These are phyloP conservation scores for Caenorhabditis sp. DNA, from an alignment of 2,888 invertebrate species.

Conservation along the genomic window DNA sequence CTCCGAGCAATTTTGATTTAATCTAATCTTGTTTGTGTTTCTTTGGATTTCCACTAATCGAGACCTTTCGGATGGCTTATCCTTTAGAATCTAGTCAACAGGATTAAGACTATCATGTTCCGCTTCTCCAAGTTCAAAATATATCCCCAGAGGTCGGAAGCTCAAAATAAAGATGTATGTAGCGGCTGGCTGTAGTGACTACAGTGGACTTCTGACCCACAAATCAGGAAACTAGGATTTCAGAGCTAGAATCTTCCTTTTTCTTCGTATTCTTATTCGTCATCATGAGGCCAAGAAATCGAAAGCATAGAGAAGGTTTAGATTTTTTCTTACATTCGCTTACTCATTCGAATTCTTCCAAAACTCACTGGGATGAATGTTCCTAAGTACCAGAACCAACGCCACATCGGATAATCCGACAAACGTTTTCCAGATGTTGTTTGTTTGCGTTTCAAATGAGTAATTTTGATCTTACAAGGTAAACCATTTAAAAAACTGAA, in stretches of 20 bases:
- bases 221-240: constrained; percentile 18
- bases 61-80: constrained; percentile 33
- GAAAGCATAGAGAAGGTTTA: not conserved
- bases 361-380: not conserved
- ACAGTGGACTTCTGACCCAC: constrained; percentile 2
- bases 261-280: constrained; percentile 13
- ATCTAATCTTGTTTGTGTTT: constrained; percentile 24
- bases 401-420: not conserved
- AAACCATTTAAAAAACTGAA: not conserved
- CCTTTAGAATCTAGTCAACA: constrained; percentile 29
- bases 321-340: not conserved
- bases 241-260: constrained; percentile 12
- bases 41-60: constrained; percentile 14
- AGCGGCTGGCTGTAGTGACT: constrained; percentile 13
- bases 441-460: constrained; percentile 10
- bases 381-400: constrained; percentile 13
- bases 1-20: not conserved
- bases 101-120: constrained; percentile 4
- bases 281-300: not conserved
- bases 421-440: constrained; percentile 5
- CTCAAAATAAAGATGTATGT: constrained; percentile 11
- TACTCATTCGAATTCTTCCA: not conserved
- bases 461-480: constrained; percentile 2
- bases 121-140: constrained; percentile 7
- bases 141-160: constrained; percentile 3